Percentiles rank a stretch among this genome's conserved stretches.
These are phyloP conservation scores for Ptilorrhoa leucosticta DNA, from an alignment of 2,113 vertebrate species.

Conservation along the genomic window DNA sequence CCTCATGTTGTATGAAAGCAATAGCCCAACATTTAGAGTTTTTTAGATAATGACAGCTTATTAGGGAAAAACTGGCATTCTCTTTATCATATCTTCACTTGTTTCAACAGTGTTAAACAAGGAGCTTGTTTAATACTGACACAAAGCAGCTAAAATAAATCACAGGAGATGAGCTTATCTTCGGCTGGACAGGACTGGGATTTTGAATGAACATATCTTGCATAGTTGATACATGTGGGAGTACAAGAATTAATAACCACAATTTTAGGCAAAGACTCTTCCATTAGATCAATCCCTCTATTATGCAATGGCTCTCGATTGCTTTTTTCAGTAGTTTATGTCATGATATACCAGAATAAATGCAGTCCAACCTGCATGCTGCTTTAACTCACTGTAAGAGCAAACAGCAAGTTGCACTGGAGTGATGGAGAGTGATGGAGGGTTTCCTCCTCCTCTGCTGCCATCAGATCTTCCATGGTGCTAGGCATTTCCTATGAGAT, in stretches of 20 bases:
- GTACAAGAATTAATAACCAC: not conserved
- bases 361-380: not conserved
- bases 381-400: not conserved
- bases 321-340: not conserved
- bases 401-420: not conserved
- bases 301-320: not conserved
- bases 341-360: not conserved
- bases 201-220: not conserved
- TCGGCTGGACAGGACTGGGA: not conserved
- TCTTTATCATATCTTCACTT: not conserved
- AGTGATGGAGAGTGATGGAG: not conserved
- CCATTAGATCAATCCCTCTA: not conserved
- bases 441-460: not conserved
- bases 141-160: constrained; percentile 8
- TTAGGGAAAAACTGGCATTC: not conserved
- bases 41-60: not conserved
- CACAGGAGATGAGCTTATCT: not conserved
- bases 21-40: not conserved
- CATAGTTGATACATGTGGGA: not conserved
- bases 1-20: not conserved
- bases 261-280: not conserved
- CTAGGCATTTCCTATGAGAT: not conserved
- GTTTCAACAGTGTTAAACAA: not conserved
- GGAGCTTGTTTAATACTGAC: not conserved
- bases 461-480: not conserved